Percentiles rank a stretch among this genome's conserved stretches.
phyloP scores from a whole-genome alignment of 2,797 vertebrate genomes.

The Cynopterus sphinx region DNA sequence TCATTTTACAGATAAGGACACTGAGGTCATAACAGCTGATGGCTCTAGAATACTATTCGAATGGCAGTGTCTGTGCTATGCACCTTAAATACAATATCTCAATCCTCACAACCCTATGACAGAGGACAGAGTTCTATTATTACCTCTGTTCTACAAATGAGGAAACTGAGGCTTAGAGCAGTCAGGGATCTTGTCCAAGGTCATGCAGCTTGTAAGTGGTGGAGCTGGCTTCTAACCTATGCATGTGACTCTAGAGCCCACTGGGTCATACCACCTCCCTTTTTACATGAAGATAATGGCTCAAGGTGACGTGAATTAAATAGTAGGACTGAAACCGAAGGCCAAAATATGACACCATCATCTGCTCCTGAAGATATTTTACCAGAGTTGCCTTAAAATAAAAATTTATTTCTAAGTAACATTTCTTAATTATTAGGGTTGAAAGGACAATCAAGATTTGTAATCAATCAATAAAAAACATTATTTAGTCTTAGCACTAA shows the following conservation, averaged over 20 bases:
- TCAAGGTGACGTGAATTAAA: background rate
- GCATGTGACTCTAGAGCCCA: background rate
- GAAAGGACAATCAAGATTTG: background rate
- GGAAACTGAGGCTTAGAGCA: background rate
- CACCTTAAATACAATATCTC: background rate
- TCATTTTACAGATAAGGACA: background rate
- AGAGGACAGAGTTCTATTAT: background rate
- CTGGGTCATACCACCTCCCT: background rate
- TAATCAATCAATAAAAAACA: background rate
- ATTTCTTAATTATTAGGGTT: background rate
- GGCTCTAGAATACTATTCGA: background rate
- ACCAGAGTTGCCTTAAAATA: background rate
- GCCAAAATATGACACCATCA: background rate
- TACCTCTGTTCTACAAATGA: background rate
- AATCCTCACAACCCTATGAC: background rate
- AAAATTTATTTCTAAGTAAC: background rate
- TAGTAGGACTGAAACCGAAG: background rate
- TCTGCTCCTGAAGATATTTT: background rate
- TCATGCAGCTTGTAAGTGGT: background rate
- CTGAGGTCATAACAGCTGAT: background rate
- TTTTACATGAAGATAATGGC: background rate
- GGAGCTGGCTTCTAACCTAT: background rate
- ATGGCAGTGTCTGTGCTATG: background rate
- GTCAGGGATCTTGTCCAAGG: background rate
- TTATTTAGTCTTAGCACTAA: background rate